Evolutionary conservation across 2,113 vertebrate species (phyloP).

Genomic region (Pterocles orientalis): DNA sequence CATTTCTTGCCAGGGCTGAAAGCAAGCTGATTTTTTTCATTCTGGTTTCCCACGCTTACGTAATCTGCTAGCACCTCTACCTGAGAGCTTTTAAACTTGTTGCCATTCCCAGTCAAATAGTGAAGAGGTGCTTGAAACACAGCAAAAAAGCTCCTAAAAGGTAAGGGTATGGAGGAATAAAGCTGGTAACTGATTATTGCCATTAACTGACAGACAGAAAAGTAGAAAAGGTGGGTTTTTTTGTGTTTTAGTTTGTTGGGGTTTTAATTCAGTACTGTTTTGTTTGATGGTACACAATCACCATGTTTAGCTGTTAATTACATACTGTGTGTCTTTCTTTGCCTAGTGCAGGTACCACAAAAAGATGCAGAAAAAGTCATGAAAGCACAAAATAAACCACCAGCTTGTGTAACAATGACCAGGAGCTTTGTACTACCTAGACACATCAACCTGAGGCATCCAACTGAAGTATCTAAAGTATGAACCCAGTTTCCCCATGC

Average conservation of each 20-base stretch:
- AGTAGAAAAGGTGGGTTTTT: background rate
- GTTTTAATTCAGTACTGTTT: background rate
- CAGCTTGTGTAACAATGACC: background rate
- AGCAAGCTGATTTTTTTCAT: background rate
- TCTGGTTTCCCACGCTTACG: background rate
- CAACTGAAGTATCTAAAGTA: background rate
- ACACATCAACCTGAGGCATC: background rate
- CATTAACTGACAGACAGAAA: background rate
- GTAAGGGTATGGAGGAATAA: background rate
- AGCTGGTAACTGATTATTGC: background rate
- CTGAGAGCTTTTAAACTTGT: background rate
- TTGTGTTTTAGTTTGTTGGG: background rate
- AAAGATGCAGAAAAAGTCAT: background rate
- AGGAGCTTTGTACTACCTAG: background rate
- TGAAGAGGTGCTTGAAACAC: background rate
- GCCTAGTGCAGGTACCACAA: background rate
- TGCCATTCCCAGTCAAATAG: background rate
- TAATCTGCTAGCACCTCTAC: background rate
- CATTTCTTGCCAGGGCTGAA: background rate
- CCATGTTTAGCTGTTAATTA: background rate
- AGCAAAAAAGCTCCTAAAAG: background rate
- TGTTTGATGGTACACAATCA: background rate
- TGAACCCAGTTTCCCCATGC: background rate
- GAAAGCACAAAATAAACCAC: background rate
- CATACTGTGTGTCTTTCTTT: background rate